Base-by-base conservation (phyloP, 2,888 invertebrate genomes). In the Tricholauxania praeusta region DNA sequence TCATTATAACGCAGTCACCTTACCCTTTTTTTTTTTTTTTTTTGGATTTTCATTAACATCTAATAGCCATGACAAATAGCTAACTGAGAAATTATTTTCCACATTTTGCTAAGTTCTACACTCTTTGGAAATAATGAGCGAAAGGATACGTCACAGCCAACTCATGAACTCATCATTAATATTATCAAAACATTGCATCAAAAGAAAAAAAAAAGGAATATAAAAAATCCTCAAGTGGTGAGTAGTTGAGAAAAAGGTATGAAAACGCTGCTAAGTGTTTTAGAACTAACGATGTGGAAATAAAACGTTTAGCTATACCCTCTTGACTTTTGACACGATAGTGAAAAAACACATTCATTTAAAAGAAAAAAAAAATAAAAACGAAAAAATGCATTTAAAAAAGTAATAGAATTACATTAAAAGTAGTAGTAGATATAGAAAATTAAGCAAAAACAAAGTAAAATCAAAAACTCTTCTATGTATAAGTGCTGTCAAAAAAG, bases 31-130 rank as follows among this genome's bases (percentile, higher is more conserved):
- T n/a, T n/a, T n/a, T n/a, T n/a, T n/a, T n/a, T n/a, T n/a, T n/a
- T 47, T 32, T 15, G 17, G 32, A 15, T 47, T 62, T 28, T 32
- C n/a, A 14, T 39, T 12, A 51, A 67, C 72, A 71, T 63, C 79
- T 77, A 80, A 83, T 78, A 77, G 79, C 79, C 79, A 76, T 81
- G 80, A 80, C 82, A 82, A 82, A 82, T 83, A 74, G 79, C 78
- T 78, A 79, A 79, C 73, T 71, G 68, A 74, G 70, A 71, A 66
- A 60, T 71, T 53, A n/a, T 52, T 12, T 51, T 55, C 57, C 32
- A n/a, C 17, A n/a, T 32, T 6, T 6, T 17, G 32, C 55, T 52
- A 7, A 62, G 39, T 47, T 53, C 19, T 32, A 19, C 15, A 47
- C 19, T 17, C 66, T 57, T 64, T 39, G 15, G 12, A 49, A 53